These are phyloP conservation scores for Pantherophis guttatus DNA, from an alignment of 2,113 vertebrate species.

Conservation along the genomic window DNA sequence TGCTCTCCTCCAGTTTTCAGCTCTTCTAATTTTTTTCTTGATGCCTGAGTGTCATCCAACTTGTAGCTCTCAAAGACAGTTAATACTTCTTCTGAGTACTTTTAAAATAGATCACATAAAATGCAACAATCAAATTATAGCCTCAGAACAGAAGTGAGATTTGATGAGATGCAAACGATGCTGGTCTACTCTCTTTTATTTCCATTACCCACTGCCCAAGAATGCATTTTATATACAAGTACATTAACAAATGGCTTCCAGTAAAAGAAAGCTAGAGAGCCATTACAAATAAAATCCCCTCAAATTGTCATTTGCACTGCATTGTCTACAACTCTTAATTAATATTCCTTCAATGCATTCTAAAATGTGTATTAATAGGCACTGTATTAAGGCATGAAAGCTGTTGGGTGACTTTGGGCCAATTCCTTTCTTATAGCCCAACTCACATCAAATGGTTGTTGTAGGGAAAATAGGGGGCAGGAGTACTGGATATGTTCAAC, in stretches of 20 bases:
- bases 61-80: slow-evolving; percentile 98
- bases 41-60: slow-evolving; percentile 94
- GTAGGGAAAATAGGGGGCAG: neutral
- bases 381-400: neutral
- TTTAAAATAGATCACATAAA: slow-evolving; percentile 30
- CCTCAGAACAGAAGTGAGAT: neutral
- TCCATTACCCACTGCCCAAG: neutral
- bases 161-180: neutral
- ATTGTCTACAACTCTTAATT: neutral
- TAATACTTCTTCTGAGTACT: slow-evolving; percentile 96
- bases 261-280: neutral
- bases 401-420: neutral
- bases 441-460: neutral
- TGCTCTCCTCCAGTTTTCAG: slow-evolving; percentile 89
- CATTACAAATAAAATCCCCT: neutral
- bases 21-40: slow-evolving; percentile 92
- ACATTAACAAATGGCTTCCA: neutral
- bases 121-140: neutral
- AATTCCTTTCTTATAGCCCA: neutral
- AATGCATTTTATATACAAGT: neutral
- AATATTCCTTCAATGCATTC: neutral
- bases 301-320: neutral
- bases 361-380: neutral
- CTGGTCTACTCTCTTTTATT: neutral
- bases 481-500: neutral